A percentile compares a stretch with the other conserved stretches of the same genome.
Conservation (phyloP, 2,113 vertebrate species). For the Piprites chloris region DNA sequence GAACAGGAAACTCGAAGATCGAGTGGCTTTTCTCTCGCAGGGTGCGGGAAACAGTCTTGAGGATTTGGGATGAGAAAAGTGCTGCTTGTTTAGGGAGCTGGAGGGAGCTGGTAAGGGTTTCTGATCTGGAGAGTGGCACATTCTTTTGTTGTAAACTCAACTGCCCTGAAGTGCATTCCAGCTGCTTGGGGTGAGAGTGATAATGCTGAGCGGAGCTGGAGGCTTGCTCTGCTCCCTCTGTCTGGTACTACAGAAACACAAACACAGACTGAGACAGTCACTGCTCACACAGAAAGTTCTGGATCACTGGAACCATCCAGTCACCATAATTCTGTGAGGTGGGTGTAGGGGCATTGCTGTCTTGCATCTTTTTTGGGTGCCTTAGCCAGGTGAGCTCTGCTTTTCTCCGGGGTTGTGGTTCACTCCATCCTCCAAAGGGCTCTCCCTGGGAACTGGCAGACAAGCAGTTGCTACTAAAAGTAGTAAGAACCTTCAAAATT, state of each 20-base stretch:
- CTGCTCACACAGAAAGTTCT: no score
- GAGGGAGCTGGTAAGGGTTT: neutral
- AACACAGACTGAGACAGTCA: fast-evolving
- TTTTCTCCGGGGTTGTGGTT: neutral
- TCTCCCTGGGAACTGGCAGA: neutral
- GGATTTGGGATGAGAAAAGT: neutral
- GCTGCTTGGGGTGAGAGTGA: neutral
- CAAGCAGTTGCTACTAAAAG: neutral
- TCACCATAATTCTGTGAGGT: fast-evolving
- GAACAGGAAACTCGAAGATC: neutral
- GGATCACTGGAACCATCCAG: fast-evolving
- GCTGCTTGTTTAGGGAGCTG: neutral
- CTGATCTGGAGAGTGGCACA: neutral
- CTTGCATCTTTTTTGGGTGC: neutral
- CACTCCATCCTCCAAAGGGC: neutral
- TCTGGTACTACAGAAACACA: neutral
- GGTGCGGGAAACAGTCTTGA: neutral
- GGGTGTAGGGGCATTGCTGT: fast-evolving
- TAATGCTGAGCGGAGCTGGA: fast-evolving
- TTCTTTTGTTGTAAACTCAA: fast-evolving
- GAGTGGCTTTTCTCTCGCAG: neutral
- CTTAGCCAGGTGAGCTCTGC: fast-evolving
- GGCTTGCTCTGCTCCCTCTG: neutral
- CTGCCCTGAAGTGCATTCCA: neutral
- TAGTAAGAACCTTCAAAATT: neutral